Base-by-base conservation (phyloP, 1,140 invertebrate species). In the Lerema accius region DNA sequence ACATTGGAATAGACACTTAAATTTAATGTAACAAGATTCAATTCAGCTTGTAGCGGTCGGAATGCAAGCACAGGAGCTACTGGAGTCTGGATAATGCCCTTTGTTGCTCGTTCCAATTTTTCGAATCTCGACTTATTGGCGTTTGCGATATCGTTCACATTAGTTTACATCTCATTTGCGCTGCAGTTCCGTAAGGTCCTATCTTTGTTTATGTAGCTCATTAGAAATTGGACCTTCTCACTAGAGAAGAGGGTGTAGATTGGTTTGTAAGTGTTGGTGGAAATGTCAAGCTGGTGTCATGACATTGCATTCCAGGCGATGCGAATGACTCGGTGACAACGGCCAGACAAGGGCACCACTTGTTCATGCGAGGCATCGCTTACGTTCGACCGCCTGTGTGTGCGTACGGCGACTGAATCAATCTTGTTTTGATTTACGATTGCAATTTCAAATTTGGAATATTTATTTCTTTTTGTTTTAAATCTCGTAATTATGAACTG, bases 281-380 rank as follows among this genome's bases (percentile, higher is more conserved):
- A 73, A 75, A 73, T 78, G 69, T 79, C 69, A 75, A 50, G 63
- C 61, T 51, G 53, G 80, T 84, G 83, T 82, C 82, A 81, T 79
- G 85, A 86, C 84, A 88, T 88, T 87, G 84, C 85, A 90, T 88
- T 82, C 82, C 82, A 76, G 72, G 66, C 78, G 75, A 76, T 85
- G 86, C 84, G 82, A 89, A 88, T 84, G 83, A 88, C 86, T 86
- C 71, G 77, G 83, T 86, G 86, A 88, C 84, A 89, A 83, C 80
- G 85, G 59, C 87, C 87, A 88, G 87, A 90, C 87, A 90, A 90
- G 87, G 87, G 81, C 84, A 87, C 59, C 63, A 76, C 71, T 80
- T 77, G 82, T 68, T 66, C 68, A 79, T 78, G 70, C 77, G 64
- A 72, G 68, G 73, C 71, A 74, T 76, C 71, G 69, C 66, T 65